Base-by-base conservation (phyloP, 2,888 invertebrate species). In the Xanthia icteritia region DNA sequence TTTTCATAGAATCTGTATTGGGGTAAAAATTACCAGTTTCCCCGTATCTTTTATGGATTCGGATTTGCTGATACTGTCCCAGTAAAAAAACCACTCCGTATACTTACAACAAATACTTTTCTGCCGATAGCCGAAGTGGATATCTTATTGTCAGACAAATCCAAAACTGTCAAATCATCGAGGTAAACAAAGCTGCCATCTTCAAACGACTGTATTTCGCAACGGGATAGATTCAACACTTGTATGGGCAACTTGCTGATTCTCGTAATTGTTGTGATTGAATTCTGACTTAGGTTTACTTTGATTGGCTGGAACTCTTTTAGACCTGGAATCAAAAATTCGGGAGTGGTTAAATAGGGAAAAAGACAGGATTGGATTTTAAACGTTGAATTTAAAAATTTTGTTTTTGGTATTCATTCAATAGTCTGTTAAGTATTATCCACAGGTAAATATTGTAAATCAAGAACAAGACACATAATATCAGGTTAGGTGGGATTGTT, bases 141-240 rank as follows among this genome's bases (percentile, higher is more conserved):
- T 17, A 98, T 93, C 64, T 97, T 94, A 88, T 98, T 98, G 67
- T 97, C 90, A 75, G 98, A 97, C 83, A 98, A 92, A 92, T 98
- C 97, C 67, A 98, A 90, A n/a, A 94, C 95, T 0, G 93, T 94
- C 81, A 98, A 93, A 48, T 97, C 95, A 23, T 94, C 93, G 11
- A 98, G 91, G 84, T 97, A 95, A 73, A 94, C 93, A 89, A 98
- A 98, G 11, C 97, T 97, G 0, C 91, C 94, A 9, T 96, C 90
- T 1, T 96, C 97, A 36, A 98, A 97, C 0, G 90, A 92, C 0
- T 89, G 92, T 23, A 98, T 97, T 9, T 94, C 92, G 90, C 98
- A 98, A 76, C 96, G 92, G 0, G 97, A 96, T 23, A 98, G 92
- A 82, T 97, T 97, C 11, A 98, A 90, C 45, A 93, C 94, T 39